Evolutionary conservation across 2,113 vertebrate species (phyloP), one percentile per base, ranked within the genome.

Genomic region (Phylloscopus whistleri): DNA sequence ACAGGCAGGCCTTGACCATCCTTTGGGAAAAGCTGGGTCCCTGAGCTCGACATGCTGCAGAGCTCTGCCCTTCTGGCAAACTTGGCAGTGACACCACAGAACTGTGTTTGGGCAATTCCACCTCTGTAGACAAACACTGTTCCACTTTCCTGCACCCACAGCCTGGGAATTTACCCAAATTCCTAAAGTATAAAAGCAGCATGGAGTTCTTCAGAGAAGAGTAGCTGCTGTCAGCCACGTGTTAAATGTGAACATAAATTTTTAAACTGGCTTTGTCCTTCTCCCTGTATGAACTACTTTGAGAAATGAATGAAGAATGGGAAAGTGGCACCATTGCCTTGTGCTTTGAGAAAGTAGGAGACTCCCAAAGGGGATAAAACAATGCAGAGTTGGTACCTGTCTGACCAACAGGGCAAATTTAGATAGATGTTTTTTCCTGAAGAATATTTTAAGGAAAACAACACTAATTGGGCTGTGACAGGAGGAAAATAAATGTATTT

Each of bases 151-250:
- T 69, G 52, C 46, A 66, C 31, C 8, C 49, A 73, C 7, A 76
- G 33, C 16, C 52, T 1, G 2, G 27, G 21, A 55, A 43, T 55
- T 51, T 68, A 11, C 44, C 49, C 17, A 46, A 5, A 41, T 75
- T 76, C 67, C 60, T 33, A 22, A 35, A 48, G n/a, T 1, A 58
- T 13, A 35, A 43, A 60, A 55, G 14, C 28, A 80, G 53, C 13
- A 16, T 1, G 4, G 30, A 31, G 18, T 13, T 11, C 24, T 67
- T 35, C 10, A 79, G 39, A 22, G 53, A 43, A 48, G 10, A 4
- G 0, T 2, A 64, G 14, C 35, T 73, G n/a, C 33, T 33, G 2
- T n/a, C 55, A 77, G 41, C 18, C 59, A 53, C 1, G 0, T 20
- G 19, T 11, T 23, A 10, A 73, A 41, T 16, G 24, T 4, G 9